Conservation (phyloP, 2,113 vertebrate species). For the Otocyon megalotis region DNA sequence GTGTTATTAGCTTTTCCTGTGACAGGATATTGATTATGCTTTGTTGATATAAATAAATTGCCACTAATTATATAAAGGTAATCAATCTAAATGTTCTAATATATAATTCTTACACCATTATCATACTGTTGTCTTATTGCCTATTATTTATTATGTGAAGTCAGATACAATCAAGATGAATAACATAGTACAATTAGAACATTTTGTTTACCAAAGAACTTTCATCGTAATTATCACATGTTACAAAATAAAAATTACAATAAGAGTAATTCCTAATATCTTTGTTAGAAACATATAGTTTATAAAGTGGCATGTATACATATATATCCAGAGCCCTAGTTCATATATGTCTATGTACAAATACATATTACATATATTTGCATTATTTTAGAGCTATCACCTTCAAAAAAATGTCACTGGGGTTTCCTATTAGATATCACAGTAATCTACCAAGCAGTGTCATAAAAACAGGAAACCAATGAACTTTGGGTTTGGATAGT, state of each 20-base stretch:
- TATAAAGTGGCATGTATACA: background rate
- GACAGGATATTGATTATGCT: background rate
- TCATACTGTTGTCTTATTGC: background rate
- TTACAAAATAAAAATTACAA: background rate
- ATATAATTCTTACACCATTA: background rate
- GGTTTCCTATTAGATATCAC: background rate
- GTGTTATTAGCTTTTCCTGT: constrained; percentile 30
- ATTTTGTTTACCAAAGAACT: background rate
- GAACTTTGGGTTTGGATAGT: background rate
- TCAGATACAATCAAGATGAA: background rate
- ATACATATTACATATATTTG: background rate
- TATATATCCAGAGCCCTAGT: background rate
- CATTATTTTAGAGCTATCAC: background rate
- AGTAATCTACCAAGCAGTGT: background rate
- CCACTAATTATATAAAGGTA: background rate
- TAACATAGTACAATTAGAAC: background rate
- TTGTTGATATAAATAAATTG: constrained; percentile 3
- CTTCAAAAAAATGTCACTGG: background rate
- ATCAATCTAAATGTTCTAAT: background rate
- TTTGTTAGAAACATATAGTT: background rate
- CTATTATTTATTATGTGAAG: background rate
- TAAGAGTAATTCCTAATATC: background rate
- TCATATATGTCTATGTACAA: background rate
- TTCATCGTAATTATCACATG: background rate
- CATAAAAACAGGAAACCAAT: background rate